Conservation (phyloP, 2,113 vertebrate species). For the Macrotis lagotis region DNA sequence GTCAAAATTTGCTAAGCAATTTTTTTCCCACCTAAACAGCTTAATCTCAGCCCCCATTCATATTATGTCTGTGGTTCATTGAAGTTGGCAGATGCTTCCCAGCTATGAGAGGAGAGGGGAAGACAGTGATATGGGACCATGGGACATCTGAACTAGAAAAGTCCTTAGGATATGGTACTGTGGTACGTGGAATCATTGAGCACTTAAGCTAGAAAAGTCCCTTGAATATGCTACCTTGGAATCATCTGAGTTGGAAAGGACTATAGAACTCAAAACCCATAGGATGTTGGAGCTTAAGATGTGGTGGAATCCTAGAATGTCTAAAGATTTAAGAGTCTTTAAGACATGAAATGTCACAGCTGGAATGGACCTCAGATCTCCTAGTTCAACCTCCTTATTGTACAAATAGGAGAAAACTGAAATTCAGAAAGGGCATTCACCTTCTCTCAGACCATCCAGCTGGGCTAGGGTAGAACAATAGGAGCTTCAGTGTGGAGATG, state of each 20-base stretch:
- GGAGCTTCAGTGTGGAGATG: conserved; percentile 79
- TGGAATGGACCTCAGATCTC: not conserved
- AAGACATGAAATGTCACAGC: not conserved
- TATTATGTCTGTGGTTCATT: not conserved
- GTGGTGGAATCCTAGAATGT: not conserved
- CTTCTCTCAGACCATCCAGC: not conserved
- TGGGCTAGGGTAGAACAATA: not conserved
- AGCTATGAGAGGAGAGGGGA: not conserved
- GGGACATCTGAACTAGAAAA: not conserved
- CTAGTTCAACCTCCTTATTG: not conserved
- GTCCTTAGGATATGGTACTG: not conserved
- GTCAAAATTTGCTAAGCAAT: conserved; percentile 39
- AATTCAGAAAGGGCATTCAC: not conserved
- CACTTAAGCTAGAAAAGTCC: not conserved
- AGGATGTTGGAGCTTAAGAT: not conserved
- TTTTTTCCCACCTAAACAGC: conserved; percentile 65
- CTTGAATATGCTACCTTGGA: not conserved
- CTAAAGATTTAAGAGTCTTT: not conserved
- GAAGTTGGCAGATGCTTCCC: not conserved
- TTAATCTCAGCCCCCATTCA: conserved; percentile 81
- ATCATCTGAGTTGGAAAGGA: not conserved
- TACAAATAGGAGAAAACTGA: not conserved
- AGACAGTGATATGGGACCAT: not conserved
- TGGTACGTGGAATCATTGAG: not conserved
- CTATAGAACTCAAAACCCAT: not conserved